Conservation (phyloP, 2,113 vertebrate species). For the Cynocephalus volans region DNA sequence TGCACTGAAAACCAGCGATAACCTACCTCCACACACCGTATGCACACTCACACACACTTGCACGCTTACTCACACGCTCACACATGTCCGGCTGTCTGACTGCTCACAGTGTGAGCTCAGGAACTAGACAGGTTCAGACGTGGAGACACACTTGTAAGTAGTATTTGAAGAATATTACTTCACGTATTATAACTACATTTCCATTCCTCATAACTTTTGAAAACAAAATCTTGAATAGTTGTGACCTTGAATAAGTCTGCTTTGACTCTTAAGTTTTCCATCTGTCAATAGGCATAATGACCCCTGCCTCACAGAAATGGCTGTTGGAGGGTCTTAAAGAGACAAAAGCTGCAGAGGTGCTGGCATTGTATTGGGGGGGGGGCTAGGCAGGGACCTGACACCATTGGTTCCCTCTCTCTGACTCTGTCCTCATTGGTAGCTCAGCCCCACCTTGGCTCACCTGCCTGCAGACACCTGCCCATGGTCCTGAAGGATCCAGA, state of each 20-base stretch:
- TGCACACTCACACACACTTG: not conserved
- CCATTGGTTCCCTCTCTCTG: not conserved
- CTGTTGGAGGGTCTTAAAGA: not conserved
- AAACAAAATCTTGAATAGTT: not conserved
- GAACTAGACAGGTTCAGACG: not conserved
- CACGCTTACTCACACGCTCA: not conserved
- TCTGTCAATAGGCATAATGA: not conserved
- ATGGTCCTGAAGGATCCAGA: not conserved
- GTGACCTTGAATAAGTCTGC: not conserved
- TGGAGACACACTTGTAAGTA: not conserved
- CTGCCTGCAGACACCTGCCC: not conserved
- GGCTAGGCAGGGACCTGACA: not conserved
- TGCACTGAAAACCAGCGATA: not conserved
- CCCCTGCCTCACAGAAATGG: not conserved
- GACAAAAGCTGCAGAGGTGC: not conserved
- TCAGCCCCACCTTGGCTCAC: not conserved
- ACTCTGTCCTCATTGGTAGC: not conserved
- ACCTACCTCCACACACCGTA: not conserved
- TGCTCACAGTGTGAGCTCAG: not conserved
- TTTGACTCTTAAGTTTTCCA: not conserved
- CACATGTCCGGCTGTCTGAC: not conserved
- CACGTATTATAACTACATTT: not conserved
- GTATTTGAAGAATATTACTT: slow-evolving; percentile 9
- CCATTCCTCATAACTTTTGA: not conserved
- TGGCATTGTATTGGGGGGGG: too few species aligned